Evolutionary conservation across 2,888 invertebrate species (phyloP).

Genomic region (Autographa gamma): DNA sequence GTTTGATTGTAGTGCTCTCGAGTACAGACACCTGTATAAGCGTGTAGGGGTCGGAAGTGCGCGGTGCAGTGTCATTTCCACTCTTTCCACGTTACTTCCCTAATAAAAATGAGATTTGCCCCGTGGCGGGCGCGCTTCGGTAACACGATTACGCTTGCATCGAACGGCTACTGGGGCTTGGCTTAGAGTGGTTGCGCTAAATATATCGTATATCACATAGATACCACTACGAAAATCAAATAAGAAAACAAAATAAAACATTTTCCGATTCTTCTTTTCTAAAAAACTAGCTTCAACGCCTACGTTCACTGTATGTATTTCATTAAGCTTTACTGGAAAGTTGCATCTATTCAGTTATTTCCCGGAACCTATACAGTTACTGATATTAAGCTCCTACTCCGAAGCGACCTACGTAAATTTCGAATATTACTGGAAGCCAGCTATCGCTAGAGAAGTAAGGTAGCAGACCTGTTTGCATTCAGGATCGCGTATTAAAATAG

Average conservation of each 20-base stretch:
- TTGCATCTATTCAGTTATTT: background rate
- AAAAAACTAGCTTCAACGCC: background rate
- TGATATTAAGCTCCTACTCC: background rate
- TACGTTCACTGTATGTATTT: background rate
- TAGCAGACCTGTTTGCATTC: background rate
- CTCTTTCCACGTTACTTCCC: conserved; percentile 84
- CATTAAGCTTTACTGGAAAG: background rate
- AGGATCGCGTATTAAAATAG: background rate
- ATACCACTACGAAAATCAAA: background rate
- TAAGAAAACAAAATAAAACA: background rate
- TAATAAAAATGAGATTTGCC: conserved; percentile 86
- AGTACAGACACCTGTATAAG: conserved; percentile 83
- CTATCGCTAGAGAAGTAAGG: background rate
- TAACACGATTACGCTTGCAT: conserved; percentile 68
- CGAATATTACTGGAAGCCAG: background rate
- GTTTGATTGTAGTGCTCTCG: conserved; percentile 43
- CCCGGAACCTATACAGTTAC: background rate
- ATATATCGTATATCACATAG: conserved; percentile 12
- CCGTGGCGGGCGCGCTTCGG: conserved; percentile 56
- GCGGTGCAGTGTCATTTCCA: conserved; percentile 88
- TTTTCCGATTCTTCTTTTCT: background rate
- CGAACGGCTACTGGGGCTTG: conserved; percentile 53
- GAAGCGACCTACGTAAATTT: background rate
- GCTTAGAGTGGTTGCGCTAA: conserved; percentile 26
- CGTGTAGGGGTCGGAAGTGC: conserved; percentile 83